Percentiles rank a stretch among this genome's conserved stretches.
Evolutionary conservation across 2,797 vertebrate genomes (phyloP).

Genomic region (Acanthornis magna): DNA sequence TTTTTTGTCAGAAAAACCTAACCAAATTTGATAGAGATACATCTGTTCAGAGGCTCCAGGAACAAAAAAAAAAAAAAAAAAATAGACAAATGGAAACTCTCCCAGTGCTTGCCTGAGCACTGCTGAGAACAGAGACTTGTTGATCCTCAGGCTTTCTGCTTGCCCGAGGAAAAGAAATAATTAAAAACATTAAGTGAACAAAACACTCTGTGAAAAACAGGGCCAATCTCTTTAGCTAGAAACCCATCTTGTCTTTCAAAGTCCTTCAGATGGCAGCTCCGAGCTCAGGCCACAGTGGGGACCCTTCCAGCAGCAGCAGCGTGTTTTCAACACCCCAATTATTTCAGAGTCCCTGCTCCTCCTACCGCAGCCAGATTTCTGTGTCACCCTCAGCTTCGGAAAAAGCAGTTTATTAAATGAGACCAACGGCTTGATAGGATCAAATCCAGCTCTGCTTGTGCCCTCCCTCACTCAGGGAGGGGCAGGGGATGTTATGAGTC

Average conservation of each 20-base stretch:
- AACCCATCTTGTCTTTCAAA: background rate
- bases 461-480: background rate
- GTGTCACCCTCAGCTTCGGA: background rate
- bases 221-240: background rate
- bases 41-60: constrained; percentile 18
- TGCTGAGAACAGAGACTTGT: constrained; percentile 64
- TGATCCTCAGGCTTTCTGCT: constrained; percentile 53
- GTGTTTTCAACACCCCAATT: background rate
- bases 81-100: constrained; percentile 45
- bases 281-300: background rate
- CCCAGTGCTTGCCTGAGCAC: constrained; percentile 8
- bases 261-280: background rate
- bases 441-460: background rate
- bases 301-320: background rate
- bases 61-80: background rate
- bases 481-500: background rate
- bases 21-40: constrained; percentile 40
- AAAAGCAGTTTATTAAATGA: background rate
- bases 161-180: constrained; percentile 65
- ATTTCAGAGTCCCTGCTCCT: background rate
- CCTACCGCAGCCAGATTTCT: background rate
- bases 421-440: background rate
- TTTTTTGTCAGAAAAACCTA: background rate
- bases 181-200: constrained; percentile 63
- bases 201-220: constrained; percentile 20